A percentile compares a stretch with the other conserved stretches of the same genome.
Evolutionary conservation across 2,888 invertebrate species (phyloP).

Genomic region (Junonia oenone): DNA sequence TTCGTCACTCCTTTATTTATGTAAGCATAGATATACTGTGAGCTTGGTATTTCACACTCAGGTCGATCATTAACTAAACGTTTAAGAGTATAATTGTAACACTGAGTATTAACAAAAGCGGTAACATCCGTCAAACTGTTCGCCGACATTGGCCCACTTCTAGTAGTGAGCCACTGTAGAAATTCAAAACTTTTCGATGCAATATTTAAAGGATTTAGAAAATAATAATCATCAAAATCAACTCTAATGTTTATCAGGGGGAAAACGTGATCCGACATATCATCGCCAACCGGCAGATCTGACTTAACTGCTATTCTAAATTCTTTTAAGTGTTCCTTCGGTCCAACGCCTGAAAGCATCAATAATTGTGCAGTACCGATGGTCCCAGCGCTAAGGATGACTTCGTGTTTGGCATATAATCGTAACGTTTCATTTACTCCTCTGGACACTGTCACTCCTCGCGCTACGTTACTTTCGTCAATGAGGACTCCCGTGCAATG

Average conservation of each 20-base stretch:
- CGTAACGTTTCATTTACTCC: too few species aligned
- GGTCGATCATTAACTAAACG: conserved; percentile 34
- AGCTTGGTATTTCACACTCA: conserved; percentile 45
- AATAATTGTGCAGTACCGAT: too few species aligned
- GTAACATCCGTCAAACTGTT: conserved; percentile 47
- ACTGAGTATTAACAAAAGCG: conserved; percentile 45
- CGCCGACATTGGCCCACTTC: conserved; percentile 44
- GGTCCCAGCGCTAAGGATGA: too few species aligned
- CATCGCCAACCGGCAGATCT: too few species aligned
- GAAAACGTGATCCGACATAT: conserved; percentile 49
- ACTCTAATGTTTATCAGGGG: conserved; percentile 40
- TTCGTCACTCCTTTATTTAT: conserved; percentile 35
- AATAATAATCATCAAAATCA: conserved; percentile 28
- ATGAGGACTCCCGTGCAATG: conserved; percentile 48
- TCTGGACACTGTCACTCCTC: too few species aligned
- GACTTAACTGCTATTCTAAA: conserved; percentile 41
- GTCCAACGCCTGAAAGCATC: too few species aligned
- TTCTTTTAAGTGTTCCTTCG: conserved; percentile 40
- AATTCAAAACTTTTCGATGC: conserved; percentile 22
- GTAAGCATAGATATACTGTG: conserved; percentile 47
- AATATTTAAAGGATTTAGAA: conserved; percentile 19
- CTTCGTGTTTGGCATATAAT: too few species aligned
- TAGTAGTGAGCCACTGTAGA: conserved; percentile 32
- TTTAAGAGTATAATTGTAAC: conserved; percentile 41
- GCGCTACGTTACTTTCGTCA: conserved; percentile 36